These are phyloP conservation scores for Rhinogobius similis DNA, from an alignment of 2,113 vertebrate genomes.

Conservation along the genomic window DNA sequence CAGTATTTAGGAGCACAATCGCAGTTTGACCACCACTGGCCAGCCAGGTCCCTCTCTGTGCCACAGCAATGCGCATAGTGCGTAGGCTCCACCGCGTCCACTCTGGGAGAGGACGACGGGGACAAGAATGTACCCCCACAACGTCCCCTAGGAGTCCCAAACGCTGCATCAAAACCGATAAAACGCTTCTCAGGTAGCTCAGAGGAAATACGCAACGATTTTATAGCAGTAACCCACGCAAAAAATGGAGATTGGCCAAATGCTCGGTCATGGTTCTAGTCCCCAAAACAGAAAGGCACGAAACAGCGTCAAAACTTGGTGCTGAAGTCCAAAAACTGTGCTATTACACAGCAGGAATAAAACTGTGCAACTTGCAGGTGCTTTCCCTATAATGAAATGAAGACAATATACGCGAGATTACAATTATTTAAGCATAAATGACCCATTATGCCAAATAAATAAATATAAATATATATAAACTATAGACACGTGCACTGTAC, in stretches of 20 bases:
- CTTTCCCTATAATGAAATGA: neutral
- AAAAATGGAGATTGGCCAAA: neutral
- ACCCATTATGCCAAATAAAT: neutral
- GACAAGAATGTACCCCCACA: neutral
- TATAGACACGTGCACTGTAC: neutral
- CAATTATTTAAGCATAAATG: neutral
- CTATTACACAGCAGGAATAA: slow-evolving; percentile 6
- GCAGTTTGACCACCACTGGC: neutral
- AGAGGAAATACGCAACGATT: neutral
- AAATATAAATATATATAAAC: too few species aligned
- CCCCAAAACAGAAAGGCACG: neutral
- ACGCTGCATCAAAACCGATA: neutral
- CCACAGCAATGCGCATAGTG: slow-evolving; percentile 48
- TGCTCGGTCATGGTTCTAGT: slow-evolving; percentile 20
- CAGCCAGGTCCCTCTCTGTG: too few species aligned
- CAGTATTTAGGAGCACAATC: neutral
- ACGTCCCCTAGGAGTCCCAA: neutral
- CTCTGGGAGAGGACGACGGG: slow-evolving; percentile 10
- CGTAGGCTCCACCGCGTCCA: slow-evolving; percentile 29
- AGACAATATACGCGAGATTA: neutral
- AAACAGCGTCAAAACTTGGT: slow-evolving; percentile 15
- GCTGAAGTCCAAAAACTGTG: neutral
- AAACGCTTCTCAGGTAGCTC: neutral
- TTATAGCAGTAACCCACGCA: neutral
- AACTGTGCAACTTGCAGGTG: slow-evolving; percentile 15